A percentile compares a stretch with the other conserved stretches of the same genome.
Conservation (phyloP, 2,888 invertebrate species). For the Noctuana brunneofusca region DNA sequence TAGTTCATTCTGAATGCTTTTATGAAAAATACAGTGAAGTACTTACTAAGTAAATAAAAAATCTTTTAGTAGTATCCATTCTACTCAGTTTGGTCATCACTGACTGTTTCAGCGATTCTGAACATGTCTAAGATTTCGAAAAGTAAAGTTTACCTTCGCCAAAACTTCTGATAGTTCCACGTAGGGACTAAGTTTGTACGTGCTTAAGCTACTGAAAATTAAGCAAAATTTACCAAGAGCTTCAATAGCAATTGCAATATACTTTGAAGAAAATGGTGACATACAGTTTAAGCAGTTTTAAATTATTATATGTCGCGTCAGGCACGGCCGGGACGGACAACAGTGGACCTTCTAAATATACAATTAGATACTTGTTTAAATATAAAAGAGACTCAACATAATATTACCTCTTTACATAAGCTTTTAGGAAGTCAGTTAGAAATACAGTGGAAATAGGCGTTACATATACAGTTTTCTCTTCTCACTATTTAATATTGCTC, state of each 20-base stretch:
- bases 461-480: constrained; percentile 4
- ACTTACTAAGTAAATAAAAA: too few relatives aligned
- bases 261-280: too few relatives aligned
- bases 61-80: too few relatives aligned
- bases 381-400: background rate
- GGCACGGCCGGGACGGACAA: too few relatives aligned
- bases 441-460: background rate
- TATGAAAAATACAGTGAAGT: too few relatives aligned
- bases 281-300: too few relatives aligned
- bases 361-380: too few relatives aligned
- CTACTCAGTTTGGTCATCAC: background rate
- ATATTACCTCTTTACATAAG: background rate
- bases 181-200: constrained; percentile 8
- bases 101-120: constrained; percentile 10
- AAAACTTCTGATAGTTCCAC: constrained; percentile 23
- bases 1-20: too few relatives aligned
- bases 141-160: constrained; percentile 17
- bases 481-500: constrained; percentile 7
- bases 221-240: background rate
- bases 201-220: constrained; percentile 10
- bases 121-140: constrained; percentile 24
- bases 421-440: background rate
- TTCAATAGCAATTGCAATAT: too few relatives aligned
- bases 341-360: too few relatives aligned
- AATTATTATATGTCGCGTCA: too few relatives aligned